Base-by-base conservation (phyloP, 2,113 vertebrate genomes). In the Toxostoma redivivum region DNA sequence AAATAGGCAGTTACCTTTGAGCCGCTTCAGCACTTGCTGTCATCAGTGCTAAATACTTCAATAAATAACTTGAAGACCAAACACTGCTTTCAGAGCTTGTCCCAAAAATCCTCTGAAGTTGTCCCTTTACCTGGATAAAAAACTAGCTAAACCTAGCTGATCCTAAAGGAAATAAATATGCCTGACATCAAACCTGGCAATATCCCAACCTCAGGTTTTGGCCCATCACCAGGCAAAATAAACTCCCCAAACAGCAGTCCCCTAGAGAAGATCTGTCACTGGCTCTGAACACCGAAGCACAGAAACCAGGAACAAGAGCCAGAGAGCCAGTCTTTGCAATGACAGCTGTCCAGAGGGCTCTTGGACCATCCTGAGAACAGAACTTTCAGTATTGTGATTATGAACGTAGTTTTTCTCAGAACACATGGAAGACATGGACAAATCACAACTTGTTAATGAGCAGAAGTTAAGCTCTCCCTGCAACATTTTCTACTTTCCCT, bases 161-260 rank as follows among this genome's bases (percentile, higher is more conserved):
- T 92, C 38, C 60, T 94, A 81, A 88, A 78, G 71, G 90, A 93
- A 94, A 94, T 95, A 95, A 95, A 90, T 92, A 83, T 24, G 60
- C 57, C 79, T 90, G 85, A 92, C 67, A 86, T 93, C 67, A 88
- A 83, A 70, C 40, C 74, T 92, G 93, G 90, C 79, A 48, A 56
- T 73, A 88, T 93, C 60, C 80, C 90, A 96, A 40, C 14, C 35
- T 58, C 82, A 83, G 79, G 67, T 81, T 96, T 88, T 97, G 94
- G 88, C 95, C 40, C 60, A 71, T 62, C 71, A 86, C 94, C 94
- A 95, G 81, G 56, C 37, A 81, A 96, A 97, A 94, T 64, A 95
- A 90, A 83, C 33, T 92, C 76, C 47, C 50, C 20, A 22, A 88
- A 90, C 47, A 83, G 85, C 64, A 91, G 79, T 76, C 67, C 76